Evolutionary conservation across 2,113 vertebrate species (phyloP), one percentile per base, ranked within the genome.

Genomic region (Promerops cafer): DNA sequence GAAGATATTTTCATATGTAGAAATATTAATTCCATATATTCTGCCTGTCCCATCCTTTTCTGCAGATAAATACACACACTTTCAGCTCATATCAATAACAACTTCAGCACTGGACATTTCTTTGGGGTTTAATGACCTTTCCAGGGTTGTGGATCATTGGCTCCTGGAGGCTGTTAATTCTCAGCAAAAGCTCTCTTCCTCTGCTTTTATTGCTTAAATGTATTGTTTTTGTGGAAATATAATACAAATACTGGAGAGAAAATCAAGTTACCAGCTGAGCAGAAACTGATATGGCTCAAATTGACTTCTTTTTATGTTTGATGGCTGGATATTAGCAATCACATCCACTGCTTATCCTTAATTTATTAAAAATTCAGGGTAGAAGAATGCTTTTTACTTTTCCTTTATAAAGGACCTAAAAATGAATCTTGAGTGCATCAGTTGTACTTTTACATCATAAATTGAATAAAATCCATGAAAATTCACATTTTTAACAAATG

Each of bases 121-220:
- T 90, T 71, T 70, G 54, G 27, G 39, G 17, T 84, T 90, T 95
- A 90, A 96, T 84, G 74, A 64, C 65, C 57, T 66, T 88, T 35
- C 61, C 27, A 52, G 27, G 19, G 35, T 17, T 84, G 57, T 79
- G 74, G 57, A 72, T 91, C 87, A 44, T n/a, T 65, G 45, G 26
- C 7, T 94, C 61, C 71, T 49, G 44, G 44, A 80, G 39, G 4
- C 5, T 93, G 47, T 94, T 93, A 94, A 72, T 94, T 78, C 68
- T 66, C 42, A 85, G 60, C 83, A 87, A 91, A 91, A 69, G 1
- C 15, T n/a, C 33, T 64, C 7, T 66, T 81, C 11, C 7, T 83
- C 53, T 83, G 40, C 23, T 86, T 94, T 94, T 87, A 93, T 82
- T 88, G 27, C 75, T 89, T 83, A 89, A 90, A 88, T 89, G 76